These are phyloP conservation scores for Nerophis ophidion DNA, from an alignment of 2,113 vertebrate genomes.

Conservation along the genomic window DNA sequence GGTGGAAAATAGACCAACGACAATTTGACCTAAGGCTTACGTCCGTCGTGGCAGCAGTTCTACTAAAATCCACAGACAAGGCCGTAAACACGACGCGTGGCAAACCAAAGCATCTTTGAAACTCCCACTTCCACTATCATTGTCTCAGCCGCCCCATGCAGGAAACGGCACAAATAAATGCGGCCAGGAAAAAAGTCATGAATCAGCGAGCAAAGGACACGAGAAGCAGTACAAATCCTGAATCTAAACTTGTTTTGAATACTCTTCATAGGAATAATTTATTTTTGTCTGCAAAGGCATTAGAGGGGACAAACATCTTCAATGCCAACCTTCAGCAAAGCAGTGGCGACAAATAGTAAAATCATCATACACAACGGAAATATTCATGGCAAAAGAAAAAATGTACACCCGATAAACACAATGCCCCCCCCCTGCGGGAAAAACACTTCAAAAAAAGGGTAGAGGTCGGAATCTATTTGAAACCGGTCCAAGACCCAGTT, in stretches of 20 bases:
- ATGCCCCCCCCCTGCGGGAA: conserved; percentile 75
- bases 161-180: conserved; percentile 4
- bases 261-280: conserved; percentile 73
- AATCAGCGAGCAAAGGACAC: conserved; percentile 6
- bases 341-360: conserved; percentile 68
- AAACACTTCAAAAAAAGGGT: conserved; percentile 75
- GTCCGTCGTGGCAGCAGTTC: conserved; percentile 4
- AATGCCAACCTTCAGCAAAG: conserved; percentile 75
- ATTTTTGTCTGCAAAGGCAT: conserved; percentile 67
- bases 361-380: conserved; percentile 54
- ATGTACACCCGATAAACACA: conserved; percentile 75
- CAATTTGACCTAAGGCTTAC: conserved; percentile 4
- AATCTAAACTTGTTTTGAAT: conserved; percentile 61
- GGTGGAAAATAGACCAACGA: conserved; percentile 7
- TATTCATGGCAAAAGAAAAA: conserved; percentile 58
- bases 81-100: conserved; percentile 10
- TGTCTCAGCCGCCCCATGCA: not conserved
- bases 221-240: conserved; percentile 28
- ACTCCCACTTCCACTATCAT: not conserved
- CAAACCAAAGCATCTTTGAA: conserved; percentile 14
- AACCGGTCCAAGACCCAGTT: conserved; percentile 50
- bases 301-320: conserved; percentile 68
- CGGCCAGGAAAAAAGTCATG: not conserved
- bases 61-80: conserved; percentile 15
- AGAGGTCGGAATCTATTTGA: conserved; percentile 78